Percentiles rank a stretch among this genome's conserved stretches.
Evolutionary conservation across 1,140 invertebrate species (phyloP).

Genomic region (Glomeris maerens): DNA sequence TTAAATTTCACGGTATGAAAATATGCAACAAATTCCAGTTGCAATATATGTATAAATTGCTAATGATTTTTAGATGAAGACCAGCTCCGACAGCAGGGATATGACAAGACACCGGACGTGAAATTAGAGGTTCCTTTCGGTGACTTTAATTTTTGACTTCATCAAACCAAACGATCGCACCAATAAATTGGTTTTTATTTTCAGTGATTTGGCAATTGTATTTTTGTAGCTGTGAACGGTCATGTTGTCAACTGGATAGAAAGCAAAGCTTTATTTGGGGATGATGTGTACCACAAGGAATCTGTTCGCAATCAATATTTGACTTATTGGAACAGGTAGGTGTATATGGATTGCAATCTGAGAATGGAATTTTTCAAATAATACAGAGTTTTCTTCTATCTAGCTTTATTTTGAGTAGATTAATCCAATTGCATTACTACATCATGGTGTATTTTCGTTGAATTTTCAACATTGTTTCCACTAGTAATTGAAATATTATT

Average conservation of each 20-base stretch:
- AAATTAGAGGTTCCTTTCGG: constrained; percentile 75
- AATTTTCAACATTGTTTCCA: too few relatives aligned
- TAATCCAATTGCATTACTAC: too few relatives aligned
- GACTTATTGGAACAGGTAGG: constrained; percentile 77
- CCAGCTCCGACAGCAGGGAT: constrained; percentile 60
- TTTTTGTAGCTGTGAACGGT: constrained; percentile 50
- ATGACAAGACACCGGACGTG: constrained; percentile 89
- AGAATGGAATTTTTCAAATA: too few relatives aligned
- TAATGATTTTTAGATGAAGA: constrained; percentile 46
- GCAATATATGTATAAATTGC: background rate
- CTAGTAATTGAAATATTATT: too few relatives aligned
- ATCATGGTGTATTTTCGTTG: too few relatives aligned
- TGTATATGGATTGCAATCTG: background rate
- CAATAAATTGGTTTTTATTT: background rate
- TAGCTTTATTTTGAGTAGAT: background rate
- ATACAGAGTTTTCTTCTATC: background rate
- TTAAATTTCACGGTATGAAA: constrained; percentile 41
- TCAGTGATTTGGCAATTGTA: constrained; percentile 1
- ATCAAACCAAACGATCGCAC: background rate
- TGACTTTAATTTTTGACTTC: too few relatives aligned
- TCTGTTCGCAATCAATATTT: constrained; percentile 74
- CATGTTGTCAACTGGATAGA: constrained; percentile 90
- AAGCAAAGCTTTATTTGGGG: constrained; percentile 87
- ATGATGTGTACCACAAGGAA: constrained; percentile 59
- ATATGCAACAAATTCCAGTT: background rate